phyloP scores from a whole-genome alignment of 2,888 invertebrate genomes.

The Notocelia uddmanniana region DNA sequence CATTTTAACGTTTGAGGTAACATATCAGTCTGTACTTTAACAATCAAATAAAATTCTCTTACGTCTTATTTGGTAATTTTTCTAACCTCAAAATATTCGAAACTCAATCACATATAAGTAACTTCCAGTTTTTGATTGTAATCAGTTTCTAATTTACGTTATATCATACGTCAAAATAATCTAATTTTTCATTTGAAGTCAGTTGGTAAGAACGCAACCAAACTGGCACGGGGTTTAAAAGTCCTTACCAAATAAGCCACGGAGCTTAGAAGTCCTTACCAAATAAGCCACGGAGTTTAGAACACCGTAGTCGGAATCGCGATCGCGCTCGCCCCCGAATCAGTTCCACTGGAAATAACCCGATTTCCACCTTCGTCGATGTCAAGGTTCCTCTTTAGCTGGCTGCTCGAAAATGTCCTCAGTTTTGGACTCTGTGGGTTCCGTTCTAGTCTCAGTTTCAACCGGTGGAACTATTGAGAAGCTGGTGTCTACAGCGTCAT shows the following conservation, averaged over 20 bases:
- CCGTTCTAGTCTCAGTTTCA: constrained; percentile 15
- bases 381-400: constrained; percentile 70
- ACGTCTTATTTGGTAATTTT: constrained; percentile 7
- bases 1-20: constrained; percentile 1
- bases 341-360: constrained; percentile 80
- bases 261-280: constrained; percentile 18
- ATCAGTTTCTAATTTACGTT: background rate
- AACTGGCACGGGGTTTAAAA: no score
- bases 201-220: no score
- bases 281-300: constrained; percentile 15
- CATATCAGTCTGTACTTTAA: constrained; percentile 14
- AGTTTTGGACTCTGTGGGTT: constrained; percentile 46
- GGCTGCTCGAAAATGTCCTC: constrained; percentile 65
- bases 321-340: constrained; percentile 75
- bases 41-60: background rate
- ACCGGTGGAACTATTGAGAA: constrained; percentile 56
- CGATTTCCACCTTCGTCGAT: constrained; percentile 63
- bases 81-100: background rate
- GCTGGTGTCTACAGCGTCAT: constrained; percentile 68
- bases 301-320: constrained; percentile 25
- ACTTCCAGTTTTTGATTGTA: background rate
- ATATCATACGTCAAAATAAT: no score
- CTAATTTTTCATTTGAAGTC: no score
- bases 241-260: no score
- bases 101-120: background rate